Conservation (phyloP, 2,797 vertebrate genomes). For the Mycteria americana region DNA sequence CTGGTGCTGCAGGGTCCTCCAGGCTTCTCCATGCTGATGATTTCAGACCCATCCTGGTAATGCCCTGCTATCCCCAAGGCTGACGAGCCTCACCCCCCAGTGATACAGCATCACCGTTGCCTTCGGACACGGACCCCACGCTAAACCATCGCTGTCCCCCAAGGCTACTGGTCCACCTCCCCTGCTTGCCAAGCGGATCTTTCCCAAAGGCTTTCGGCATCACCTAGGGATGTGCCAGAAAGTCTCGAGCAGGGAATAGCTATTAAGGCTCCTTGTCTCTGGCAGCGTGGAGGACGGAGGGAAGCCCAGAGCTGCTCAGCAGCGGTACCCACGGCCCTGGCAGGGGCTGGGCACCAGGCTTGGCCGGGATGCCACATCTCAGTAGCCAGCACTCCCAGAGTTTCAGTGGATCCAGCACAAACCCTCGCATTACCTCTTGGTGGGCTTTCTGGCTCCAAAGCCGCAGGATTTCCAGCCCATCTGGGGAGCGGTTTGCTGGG, state of each 20-base stretch:
- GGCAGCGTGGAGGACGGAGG: not conserved
- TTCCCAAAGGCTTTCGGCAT: not conserved
- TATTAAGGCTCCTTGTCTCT: not conserved
- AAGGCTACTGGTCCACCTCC: not conserved
- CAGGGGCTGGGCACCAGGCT: not conserved
- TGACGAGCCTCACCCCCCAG: not conserved
- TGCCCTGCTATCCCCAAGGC: not conserved
- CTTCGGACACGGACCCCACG: fast-evolving
- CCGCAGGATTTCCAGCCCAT: not conserved
- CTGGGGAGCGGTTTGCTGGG: not conserved
- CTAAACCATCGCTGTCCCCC: fast-evolving
- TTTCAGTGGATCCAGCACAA: not conserved
- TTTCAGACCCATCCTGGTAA: not conserved
- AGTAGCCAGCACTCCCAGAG: not conserved
- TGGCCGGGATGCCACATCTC: fast-evolving
- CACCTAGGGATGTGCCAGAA: not conserved
- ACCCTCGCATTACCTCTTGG: not conserved
- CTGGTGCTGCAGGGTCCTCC: not conserved
- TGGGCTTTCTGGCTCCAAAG: not conserved
- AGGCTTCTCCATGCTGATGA: not conserved
- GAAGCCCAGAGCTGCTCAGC: not conserved
- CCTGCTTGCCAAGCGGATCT: not conserved
- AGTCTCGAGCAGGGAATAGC: not conserved
- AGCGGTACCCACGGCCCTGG: not conserved
- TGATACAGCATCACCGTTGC: not conserved